Evolutionary conservation across 92 coral and sea anemone genomes (phyloP), one percentile per base, ranked within the genome.

Genomic region (Epizoanthus rinbou): DNA sequence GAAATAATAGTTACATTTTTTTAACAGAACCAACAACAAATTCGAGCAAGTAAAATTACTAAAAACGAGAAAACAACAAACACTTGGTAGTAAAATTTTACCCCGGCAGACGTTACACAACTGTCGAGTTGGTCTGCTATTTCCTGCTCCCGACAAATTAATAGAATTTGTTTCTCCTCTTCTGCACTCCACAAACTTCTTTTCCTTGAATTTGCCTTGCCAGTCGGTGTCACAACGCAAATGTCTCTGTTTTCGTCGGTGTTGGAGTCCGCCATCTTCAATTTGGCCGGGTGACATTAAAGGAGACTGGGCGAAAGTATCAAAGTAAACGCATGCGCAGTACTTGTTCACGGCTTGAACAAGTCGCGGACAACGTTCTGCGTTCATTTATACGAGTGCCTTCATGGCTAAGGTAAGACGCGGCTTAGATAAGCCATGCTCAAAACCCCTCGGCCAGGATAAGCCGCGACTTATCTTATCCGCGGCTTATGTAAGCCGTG

Each of bases 61-160:
- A n/a, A 71, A 71, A 71, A 39, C 54, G 53, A 39, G 28, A 71
- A 69, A 41, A 41, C 58, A 41, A 75, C 63, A 75, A 75, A 75
- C 62, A 50, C 62, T 58, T 75, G 62, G 59, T 41, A 23, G 60
- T 41, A 74, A 50, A 74, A 74, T 63, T 72, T 64, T 45, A 66
- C 85, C 75, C 85, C 85, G 74, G 76, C 85, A 81, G 85, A 81
- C 56, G 76, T 81, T 33, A 81, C 75, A 79, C 84, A 79, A 8
- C 52, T 39, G 73, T 79, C 84, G 28, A 79, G 84, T 64, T 79
- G 54, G 16, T 81, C 85, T 10, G 85, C 76, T 65, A 68, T 81
- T 39, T 73, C 66, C 15, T 8, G 54, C 58, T 81, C 85, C 33
- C 64, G 33, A 70, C 85, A 81, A 22, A 81, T 66, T 10, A 81